Percentiles rank a stretch among this genome's conserved stretches.
These are phyloP conservation scores for Luscinia megarhynchos DNA, from an alignment of 2,797 vertebrate species.

Conservation along the genomic window DNA sequence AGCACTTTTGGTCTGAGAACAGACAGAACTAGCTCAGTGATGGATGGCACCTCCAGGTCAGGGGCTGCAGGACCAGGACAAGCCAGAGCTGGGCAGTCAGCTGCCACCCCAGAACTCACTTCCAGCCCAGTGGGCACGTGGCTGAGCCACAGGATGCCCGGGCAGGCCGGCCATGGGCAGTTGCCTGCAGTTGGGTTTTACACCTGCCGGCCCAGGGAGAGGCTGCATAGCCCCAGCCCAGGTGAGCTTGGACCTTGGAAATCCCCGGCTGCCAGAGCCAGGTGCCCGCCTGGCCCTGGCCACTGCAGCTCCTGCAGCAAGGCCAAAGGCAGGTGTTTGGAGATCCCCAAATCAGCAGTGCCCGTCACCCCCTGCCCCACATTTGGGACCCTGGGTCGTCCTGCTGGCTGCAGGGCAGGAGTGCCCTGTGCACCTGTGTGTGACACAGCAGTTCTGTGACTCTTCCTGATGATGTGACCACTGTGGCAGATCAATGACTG, in stretches of 20 bases:
- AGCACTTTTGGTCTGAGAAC: background rate
- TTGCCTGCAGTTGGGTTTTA: background rate
- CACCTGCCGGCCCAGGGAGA: background rate
- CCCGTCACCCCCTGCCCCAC: fast-evolving
- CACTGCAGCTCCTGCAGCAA: background rate
- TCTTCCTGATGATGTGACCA: fast-evolving
- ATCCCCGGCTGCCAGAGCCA: background rate
- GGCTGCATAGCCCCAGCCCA: background rate
- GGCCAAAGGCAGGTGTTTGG: background rate
- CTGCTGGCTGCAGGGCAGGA: background rate
- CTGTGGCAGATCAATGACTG: fast-evolving
- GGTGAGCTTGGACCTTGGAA: conserved; percentile 4
- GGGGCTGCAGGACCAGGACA: background rate
- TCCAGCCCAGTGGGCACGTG: fast-evolving
- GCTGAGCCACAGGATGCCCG: background rate
- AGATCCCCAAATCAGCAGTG: fast-evolving
- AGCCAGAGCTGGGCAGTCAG: background rate
- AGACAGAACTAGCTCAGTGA: background rate
- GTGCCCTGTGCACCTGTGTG: background rate
- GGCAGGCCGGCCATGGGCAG: fast-evolving
- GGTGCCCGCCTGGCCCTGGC: background rate
- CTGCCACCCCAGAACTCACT: background rate
- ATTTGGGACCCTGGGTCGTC: fast-evolving
- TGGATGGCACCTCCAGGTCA: background rate
- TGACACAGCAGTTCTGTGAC: background rate